A percentile compares a stretch with the other conserved stretches of the same genome.
phyloP scores from a whole-genome alignment of 2,113 vertebrate genomes.

The Nematolebias whitei region DNA sequence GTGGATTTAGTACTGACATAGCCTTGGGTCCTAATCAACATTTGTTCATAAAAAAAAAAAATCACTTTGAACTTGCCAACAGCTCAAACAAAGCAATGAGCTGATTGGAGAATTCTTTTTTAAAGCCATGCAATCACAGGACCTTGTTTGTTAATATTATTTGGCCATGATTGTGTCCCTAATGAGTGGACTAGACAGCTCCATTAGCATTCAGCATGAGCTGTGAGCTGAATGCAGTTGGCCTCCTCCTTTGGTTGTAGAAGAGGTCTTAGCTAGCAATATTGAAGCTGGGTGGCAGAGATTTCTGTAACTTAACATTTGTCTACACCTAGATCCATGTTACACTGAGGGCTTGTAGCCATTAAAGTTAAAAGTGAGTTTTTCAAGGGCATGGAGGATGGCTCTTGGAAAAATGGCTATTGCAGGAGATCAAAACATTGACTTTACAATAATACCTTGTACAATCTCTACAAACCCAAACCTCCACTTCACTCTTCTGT shows the following conservation, averaged over 20 bases:
- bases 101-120: constrained; percentile 39
- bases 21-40: constrained; percentile 38
- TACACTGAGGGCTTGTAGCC: constrained; percentile 6
- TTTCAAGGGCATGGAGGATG: constrained; percentile 17
- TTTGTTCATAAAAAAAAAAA: constrained; percentile 37
- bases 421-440: constrained; percentile 19
- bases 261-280: not conserved
- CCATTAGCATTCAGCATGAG: constrained; percentile 18
- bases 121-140: constrained; percentile 31
- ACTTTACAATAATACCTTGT: constrained; percentile 23
- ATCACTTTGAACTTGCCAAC: constrained; percentile 33
- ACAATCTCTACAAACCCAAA: not conserved
- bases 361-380: constrained; percentile 14
- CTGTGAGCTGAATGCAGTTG: constrained; percentile 1
- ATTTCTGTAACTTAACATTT: constrained; percentile 22
- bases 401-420: constrained; percentile 6
- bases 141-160: constrained; percentile 38
- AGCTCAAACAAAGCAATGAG: constrained; percentile 23
- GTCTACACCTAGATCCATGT: constrained; percentile 6
- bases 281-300: constrained; percentile 8
- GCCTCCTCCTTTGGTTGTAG: constrained; percentile 6
- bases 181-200: constrained; percentile 17
- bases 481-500: constrained; percentile 24
- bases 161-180: constrained; percentile 17
- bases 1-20: not conserved